phyloP scores from a whole-genome alignment of 2,888 invertebrate species.

The Mythimna ferrago region DNA sequence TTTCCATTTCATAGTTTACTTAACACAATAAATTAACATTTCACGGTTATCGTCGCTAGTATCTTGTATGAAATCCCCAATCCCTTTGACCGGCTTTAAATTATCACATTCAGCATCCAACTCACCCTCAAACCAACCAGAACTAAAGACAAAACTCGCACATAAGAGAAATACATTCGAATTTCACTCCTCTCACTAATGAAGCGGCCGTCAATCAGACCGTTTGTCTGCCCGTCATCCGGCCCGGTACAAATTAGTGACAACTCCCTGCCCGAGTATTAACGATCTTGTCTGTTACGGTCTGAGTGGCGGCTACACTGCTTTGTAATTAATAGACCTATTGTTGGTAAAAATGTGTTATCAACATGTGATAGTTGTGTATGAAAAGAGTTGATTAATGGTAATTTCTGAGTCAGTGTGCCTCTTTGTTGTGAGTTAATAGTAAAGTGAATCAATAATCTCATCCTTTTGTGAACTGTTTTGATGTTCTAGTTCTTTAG shows the following conservation, averaged over 20 bases:
- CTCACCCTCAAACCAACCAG: not conserved
- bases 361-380: slow-evolving; percentile 48
- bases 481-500: not conserved
- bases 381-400: slow-evolving; percentile 54
- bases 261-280: slow-evolving; percentile 77
- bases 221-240: slow-evolving; percentile 81
- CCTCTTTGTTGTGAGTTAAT: slow-evolving; percentile 12
- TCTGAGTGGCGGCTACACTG: slow-evolving; percentile 63
- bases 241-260: slow-evolving; percentile 82
- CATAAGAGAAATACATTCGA: slow-evolving; percentile 59
- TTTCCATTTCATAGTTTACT: not conserved
- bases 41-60: not conserved
- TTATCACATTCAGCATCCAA: not conserved
- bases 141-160: slow-evolving; percentile 32
- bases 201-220: slow-evolving; percentile 85
- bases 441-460: slow-evolving; percentile 19
- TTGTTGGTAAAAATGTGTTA: slow-evolving; percentile 60
- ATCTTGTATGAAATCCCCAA: not conserved
- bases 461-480: not conserved
- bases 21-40: not conserved
- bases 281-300: slow-evolving; percentile 78
- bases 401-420: slow-evolving; percentile 15
- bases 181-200: slow-evolving; percentile 76
- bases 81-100: not conserved
- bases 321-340: slow-evolving; percentile 60